phyloP scores from a whole-genome alignment of 92 coral and sea anemone genomes.

The Zoanthus gigantus region DNA sequence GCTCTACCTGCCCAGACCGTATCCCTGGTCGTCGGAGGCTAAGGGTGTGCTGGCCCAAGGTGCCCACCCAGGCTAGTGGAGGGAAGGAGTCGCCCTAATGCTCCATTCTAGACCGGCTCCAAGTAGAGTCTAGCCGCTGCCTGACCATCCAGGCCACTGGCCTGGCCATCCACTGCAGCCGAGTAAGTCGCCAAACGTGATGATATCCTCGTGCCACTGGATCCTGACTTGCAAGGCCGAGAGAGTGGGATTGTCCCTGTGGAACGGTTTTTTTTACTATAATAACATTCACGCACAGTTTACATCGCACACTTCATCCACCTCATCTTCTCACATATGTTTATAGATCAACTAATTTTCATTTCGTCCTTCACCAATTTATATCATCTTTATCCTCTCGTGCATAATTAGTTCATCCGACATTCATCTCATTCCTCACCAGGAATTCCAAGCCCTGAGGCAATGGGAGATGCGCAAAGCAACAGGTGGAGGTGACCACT shows the following conservation, averaged over 20 bases:
- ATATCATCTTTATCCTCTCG: background rate
- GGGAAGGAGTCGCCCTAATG: too few species aligned
- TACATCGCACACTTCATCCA: background rate
- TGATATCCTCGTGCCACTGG: background rate
- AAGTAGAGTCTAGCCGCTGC: too few species aligned
- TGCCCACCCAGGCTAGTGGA: too few species aligned
- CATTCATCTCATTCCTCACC: too few species aligned
- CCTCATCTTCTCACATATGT: background rate
- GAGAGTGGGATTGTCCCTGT: background rate
- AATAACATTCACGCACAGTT: background rate
- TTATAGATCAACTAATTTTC: background rate
- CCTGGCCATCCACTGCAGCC: slow-evolving; percentile 8
- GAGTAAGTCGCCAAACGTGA: background rate
- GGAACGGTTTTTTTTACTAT: background rate
- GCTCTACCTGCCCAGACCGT: slow-evolving; percentile 5
- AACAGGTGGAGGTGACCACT: background rate
- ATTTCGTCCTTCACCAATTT: background rate
- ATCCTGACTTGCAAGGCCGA: background rate
- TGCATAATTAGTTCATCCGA: too few species aligned
- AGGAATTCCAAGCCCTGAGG: too few species aligned
- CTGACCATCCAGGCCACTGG: too few species aligned
- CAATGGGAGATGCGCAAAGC: background rate
- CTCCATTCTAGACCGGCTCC: too few species aligned
- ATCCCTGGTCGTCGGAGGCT: background rate
- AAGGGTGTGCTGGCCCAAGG: too few species aligned